These are phyloP conservation scores for Hippocampus comes DNA, from an alignment of 2,113 vertebrate species.

Conservation along the genomic window DNA sequence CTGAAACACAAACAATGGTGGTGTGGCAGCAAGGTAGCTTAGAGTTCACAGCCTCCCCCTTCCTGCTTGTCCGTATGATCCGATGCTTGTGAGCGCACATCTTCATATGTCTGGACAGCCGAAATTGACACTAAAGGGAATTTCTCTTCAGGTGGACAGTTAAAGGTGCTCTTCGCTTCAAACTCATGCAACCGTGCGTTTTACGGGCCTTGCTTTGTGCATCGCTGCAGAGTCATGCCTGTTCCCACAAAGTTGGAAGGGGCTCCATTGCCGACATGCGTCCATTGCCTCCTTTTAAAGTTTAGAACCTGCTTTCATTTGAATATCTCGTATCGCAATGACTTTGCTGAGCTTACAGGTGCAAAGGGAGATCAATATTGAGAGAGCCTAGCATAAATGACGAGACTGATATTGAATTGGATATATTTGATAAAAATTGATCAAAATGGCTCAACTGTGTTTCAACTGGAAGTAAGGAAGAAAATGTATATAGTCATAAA, in stretches of 20 bases:
- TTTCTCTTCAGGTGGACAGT: background rate
- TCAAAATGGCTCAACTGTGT: too few relatives aligned
- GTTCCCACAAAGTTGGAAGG: background rate
- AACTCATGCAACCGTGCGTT: background rate
- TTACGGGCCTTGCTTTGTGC: background rate
- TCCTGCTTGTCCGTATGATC: background rate
- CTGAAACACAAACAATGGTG: background rate
- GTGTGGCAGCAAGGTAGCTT: background rate
- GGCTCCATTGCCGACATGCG: too few relatives aligned
- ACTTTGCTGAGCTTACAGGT: too few relatives aligned
- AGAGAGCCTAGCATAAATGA: too few relatives aligned
- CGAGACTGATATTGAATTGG: too few relatives aligned
- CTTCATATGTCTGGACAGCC: background rate
- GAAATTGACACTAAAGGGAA: background rate
- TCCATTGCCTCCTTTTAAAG: too few relatives aligned
- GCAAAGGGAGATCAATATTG: too few relatives aligned
- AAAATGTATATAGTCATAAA: too few relatives aligned
- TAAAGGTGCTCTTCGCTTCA: background rate
- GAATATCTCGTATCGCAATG: too few relatives aligned
- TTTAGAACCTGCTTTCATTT: too few relatives aligned
- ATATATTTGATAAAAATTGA: too few relatives aligned
- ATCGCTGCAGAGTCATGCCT: background rate
- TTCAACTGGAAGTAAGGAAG: too few relatives aligned
- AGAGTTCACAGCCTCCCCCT: background rate
- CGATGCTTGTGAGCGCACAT: background rate